Evolutionary conservation across 2,113 vertebrate species (phyloP).

Genomic region (Anolis carolinensis): DNA sequence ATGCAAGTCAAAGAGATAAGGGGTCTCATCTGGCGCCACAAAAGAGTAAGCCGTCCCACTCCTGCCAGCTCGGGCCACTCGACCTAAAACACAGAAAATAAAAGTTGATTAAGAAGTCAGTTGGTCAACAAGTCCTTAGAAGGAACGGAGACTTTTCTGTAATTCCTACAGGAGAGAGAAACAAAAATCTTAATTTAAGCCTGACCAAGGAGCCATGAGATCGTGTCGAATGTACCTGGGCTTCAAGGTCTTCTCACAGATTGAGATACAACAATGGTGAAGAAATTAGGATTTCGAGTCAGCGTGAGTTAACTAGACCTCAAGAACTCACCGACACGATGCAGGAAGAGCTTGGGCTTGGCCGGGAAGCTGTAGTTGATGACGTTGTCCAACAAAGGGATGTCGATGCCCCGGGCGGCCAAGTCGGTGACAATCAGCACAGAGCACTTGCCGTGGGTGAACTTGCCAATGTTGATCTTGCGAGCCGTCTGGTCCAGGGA

Average conservation of each 20-base stretch:
- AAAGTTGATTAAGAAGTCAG: neutral
- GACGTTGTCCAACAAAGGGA: constrained; percentile 95
- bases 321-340: constrained; percentile 88
- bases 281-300: no score
- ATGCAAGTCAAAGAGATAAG: constrained; percentile 91
- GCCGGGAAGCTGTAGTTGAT: constrained; percentile 98
- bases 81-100: constrained; percentile 73
- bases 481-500: constrained; percentile 95
- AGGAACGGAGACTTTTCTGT: no score
- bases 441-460: constrained; percentile 88
- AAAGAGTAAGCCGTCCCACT: constrained; percentile 89
- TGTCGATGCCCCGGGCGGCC: constrained; percentile 94
- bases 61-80: constrained; percentile 91
- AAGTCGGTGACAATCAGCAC: constrained; percentile 93
- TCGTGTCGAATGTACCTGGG: no score
- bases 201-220: no score
- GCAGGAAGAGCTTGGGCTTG: constrained; percentile 94
- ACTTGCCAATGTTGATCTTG: constrained; percentile 96
- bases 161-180: no score
- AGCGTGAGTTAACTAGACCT: no score
- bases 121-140: no score
- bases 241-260: no score
- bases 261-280: no score
- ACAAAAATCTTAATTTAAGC: no score
- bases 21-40: constrained; percentile 88